These are phyloP conservation scores for Actinernus sp. DNA, from an alignment of 92 coral and sea anemone genomes.

Conservation along the genomic window DNA sequence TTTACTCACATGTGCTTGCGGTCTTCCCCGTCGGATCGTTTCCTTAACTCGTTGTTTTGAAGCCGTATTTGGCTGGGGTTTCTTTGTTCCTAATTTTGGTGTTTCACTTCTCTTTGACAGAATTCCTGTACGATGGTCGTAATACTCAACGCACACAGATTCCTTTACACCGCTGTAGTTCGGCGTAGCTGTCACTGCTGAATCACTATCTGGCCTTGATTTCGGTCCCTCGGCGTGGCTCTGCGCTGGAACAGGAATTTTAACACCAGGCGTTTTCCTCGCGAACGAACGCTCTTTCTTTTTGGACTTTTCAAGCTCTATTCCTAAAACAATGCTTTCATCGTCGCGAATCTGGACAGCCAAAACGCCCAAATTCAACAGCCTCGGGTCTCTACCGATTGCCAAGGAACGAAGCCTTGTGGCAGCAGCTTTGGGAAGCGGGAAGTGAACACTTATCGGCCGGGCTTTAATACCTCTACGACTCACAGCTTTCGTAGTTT, in stretches of 20 bases:
- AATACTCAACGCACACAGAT: not conserved
- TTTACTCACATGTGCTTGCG: not conserved
- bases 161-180: too few relatives aligned
- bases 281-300: conserved; percentile 8
- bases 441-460: conserved; percentile 76
- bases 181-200: not conserved
- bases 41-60: conserved; percentile 9
- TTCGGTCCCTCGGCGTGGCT: not conserved
- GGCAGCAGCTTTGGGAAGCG: conserved; percentile 76
- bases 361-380: conserved; percentile 81
- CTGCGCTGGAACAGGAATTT: not conserved
- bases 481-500: conserved; percentile 8
- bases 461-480: conserved; percentile 29
- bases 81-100: conserved; percentile 1
- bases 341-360: conserved; percentile 92
- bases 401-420: conserved; percentile 84
- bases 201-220: not conserved
- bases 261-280: not conserved
- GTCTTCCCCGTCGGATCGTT: conserved; percentile 22
- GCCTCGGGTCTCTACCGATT: conserved; percentile 78
- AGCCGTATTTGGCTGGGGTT: conserved; percentile 8
- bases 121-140: not conserved
- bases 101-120: conserved; percentile 4
- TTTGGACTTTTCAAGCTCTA: conserved; percentile 64
- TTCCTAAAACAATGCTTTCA: conserved; percentile 88